These are phyloP conservation scores for Chymomyza procnemis DNA, from an alignment of 2,888 invertebrate species.

Conservation along the genomic window DNA sequence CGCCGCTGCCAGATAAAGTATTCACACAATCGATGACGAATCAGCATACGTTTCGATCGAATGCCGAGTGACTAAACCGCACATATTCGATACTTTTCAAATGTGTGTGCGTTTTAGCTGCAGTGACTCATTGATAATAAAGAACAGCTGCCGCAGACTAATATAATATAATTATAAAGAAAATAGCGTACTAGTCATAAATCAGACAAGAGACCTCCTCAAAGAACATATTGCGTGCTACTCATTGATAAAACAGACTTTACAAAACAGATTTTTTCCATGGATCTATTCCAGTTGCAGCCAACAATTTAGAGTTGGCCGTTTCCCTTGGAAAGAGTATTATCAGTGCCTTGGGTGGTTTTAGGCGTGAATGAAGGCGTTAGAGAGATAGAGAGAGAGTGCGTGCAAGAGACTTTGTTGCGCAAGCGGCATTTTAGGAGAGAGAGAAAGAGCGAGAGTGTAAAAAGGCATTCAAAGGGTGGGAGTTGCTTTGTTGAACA, in stretches of 20 bases:
- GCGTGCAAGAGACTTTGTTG: slow-evolving; percentile 12
- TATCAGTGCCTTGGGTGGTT: background rate
- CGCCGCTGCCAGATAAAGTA: background rate
- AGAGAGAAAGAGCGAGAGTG: too few species aligned
- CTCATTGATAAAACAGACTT: background rate
- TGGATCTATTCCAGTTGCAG: background rate
- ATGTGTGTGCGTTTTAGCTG: background rate
- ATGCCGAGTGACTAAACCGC: background rate
- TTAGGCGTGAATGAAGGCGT: slow-evolving; percentile 15
- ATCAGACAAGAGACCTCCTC: background rate
- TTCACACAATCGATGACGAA: background rate
- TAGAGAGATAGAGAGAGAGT: too few species aligned
- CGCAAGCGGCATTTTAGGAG: slow-evolving; percentile 21
- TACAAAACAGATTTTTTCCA: too few species aligned
- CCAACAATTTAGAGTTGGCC: too few species aligned
- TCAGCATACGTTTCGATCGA: background rate
- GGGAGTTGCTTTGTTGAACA: slow-evolving; percentile 62
- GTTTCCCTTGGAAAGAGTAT: background rate
- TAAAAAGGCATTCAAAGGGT: slow-evolving; percentile 40
- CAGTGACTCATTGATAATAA: background rate
- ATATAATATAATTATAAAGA: background rate
- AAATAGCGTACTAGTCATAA: background rate
- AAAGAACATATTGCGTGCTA: too few species aligned
- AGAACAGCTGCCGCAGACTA: background rate
- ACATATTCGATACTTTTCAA: too few species aligned